Conservation (phyloP, 2,888 invertebrate genomes). For the Tubiluchus corallicola region DNA sequence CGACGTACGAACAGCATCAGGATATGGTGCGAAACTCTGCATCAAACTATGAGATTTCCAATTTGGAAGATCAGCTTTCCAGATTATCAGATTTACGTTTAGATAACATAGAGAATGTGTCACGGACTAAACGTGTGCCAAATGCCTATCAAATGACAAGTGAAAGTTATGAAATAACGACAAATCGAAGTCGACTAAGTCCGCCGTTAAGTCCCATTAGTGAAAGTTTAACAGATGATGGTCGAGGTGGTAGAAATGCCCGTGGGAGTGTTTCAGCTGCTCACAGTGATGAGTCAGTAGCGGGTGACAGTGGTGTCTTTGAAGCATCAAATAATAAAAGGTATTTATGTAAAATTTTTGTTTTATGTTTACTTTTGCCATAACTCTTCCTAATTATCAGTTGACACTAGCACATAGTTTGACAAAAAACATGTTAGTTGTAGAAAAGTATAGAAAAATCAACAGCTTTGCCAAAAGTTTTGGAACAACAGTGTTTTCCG, state of each 20-base stretch:
- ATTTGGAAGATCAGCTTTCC: not conserved
- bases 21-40: not conserved
- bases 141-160: not conserved
- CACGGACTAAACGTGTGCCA: not conserved
- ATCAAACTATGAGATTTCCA: too few relatives aligned
- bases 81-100: not conserved
- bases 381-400: too few relatives aligned
- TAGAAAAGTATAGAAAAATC: too few relatives aligned
- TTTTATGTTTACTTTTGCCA: too few relatives aligned
- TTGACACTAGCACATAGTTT: too few relatives aligned
- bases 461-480: too few relatives aligned
- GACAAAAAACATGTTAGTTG: too few relatives aligned
- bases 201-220: slow-evolving; percentile 29
- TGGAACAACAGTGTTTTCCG: too few relatives aligned
- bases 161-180: not conserved
- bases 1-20: slow-evolving; percentile 39
- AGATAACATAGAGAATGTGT: not conserved
- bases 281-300: slow-evolving; percentile 89
- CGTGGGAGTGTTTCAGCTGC: slow-evolving; percentile 66
- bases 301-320: slow-evolving; percentile 43
- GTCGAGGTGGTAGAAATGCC: slow-evolving; percentile 14
- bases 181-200: slow-evolving; percentile 17
- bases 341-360: too few relatives aligned
- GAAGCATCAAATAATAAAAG: slow-evolving; percentile 30
- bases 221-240: slow-evolving; percentile 19